Conservation (phyloP, 1,140 invertebrate genomes). For the Anastrepha obliqua region DNA sequence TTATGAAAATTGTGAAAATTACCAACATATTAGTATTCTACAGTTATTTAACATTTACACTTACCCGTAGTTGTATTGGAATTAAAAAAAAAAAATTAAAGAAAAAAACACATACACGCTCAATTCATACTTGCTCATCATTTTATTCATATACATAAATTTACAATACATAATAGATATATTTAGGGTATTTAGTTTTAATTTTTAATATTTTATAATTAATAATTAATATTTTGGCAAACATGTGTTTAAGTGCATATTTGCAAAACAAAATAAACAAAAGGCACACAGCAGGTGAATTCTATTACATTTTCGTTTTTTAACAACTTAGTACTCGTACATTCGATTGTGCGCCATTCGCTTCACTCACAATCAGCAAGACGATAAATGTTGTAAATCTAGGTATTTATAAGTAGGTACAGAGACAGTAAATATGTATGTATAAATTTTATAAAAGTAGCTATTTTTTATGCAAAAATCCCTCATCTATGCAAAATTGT, state of each 20-base stretch:
- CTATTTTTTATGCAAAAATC: not conserved
- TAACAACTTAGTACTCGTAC: not conserved
- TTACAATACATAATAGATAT: conserved; percentile 21
- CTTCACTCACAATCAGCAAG: conserved; percentile 37
- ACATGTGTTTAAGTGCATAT: not conserved
- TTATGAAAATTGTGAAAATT: no score
- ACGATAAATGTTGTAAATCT: not conserved
- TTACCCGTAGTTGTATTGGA: no score
- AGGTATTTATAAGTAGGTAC: not conserved
- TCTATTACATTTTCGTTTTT: conserved; percentile 13
- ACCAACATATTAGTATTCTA: no score
- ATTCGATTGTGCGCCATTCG: not conserved
- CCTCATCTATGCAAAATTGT: not conserved
- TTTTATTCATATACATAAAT: conserved; percentile 46
- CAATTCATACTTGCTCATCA: conserved; percentile 37
- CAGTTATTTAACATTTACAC: no score
- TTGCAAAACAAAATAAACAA: conserved; percentile 17
- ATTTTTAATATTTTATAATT: conserved; percentile 18
- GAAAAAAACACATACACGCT: not conserved
- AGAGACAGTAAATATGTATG: not conserved
- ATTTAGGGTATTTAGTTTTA: conserved; percentile 3
- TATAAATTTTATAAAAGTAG: not conserved
- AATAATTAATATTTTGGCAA: not conserved
- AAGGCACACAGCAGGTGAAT: conserved; percentile 33
- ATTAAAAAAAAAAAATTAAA: no score